Percentiles rank a stretch among this genome's conserved stretches.
phyloP scores from a whole-genome alignment of 2,888 invertebrate genomes.

The Aspidapion aeneum region DNA sequence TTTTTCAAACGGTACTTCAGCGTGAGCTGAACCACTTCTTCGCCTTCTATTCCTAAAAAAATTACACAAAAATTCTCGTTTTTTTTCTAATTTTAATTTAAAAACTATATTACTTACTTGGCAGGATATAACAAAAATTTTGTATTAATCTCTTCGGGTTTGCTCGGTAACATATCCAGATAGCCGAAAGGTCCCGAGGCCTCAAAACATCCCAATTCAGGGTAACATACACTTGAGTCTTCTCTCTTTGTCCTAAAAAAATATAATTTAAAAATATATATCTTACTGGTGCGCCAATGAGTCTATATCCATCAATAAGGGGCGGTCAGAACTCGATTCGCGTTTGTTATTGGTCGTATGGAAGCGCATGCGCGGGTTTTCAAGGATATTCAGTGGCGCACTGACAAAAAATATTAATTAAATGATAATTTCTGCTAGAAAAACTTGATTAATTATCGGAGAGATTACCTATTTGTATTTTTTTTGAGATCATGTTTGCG shows the following conservation, averaged over 20 bases:
- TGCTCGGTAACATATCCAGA: slow-evolving; percentile 81
- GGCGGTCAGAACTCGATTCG: background rate
- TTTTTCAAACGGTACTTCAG: slow-evolving; percentile 70
- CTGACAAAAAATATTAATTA: too few relatives aligned
- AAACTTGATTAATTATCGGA: too few relatives aligned
- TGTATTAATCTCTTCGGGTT: slow-evolving; percentile 84
- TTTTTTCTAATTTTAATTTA: background rate
- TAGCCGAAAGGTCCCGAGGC: slow-evolving; percentile 85
- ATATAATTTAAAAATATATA: background rate
- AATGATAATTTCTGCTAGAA: too few relatives aligned
- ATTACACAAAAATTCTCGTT: background rate
- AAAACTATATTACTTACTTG: slow-evolving; percentile 49
- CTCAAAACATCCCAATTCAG: slow-evolving; percentile 88
- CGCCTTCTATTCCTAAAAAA: slow-evolving; percentile 19
- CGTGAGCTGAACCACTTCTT: slow-evolving; percentile 51
- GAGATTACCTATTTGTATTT: slow-evolving; percentile 31
- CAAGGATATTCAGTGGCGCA: too few relatives aligned
- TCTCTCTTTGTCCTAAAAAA: slow-evolving; percentile 66
- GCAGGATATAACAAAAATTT: slow-evolving; percentile 76
- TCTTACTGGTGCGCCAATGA: background rate
- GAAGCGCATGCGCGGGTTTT: too few relatives aligned
- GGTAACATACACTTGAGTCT: slow-evolving; percentile 78
- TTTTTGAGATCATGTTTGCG: slow-evolving; percentile 52
- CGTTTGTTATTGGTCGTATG: too few relatives aligned
- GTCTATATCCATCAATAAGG: background rate